A percentile compares a stretch with the other conserved stretches of the same genome.
Evolutionary conservation across 1,140 invertebrate species (phyloP).

Genomic region (Chlorops oryzae): DNA sequence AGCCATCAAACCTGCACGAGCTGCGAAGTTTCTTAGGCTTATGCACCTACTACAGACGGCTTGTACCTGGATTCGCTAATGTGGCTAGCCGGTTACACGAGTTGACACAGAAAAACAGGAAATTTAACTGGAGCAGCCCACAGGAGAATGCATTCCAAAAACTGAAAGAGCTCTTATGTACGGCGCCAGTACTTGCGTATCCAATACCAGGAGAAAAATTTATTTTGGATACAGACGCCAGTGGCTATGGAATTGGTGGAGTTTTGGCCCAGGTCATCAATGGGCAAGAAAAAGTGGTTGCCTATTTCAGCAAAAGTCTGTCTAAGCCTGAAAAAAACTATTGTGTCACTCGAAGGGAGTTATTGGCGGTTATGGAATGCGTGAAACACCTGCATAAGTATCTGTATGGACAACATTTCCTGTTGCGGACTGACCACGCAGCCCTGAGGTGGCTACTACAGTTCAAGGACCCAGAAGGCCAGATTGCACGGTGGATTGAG

Average conservation of each 20-base stretch:
- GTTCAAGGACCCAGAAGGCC: slow-evolving; percentile 20
- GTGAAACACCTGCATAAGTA: slow-evolving; percentile 25
- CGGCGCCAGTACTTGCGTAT: slow-evolving; percentile 3
- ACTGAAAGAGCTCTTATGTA: neutral
- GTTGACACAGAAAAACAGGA: too few relatives aligned
- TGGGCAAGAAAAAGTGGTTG: slow-evolving; percentile 21
- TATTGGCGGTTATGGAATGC: slow-evolving; percentile 24
- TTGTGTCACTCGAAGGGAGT: slow-evolving; percentile 22
- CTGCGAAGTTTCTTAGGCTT: slow-evolving; percentile 6
- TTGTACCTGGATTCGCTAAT: too few relatives aligned
- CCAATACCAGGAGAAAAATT: slow-evolving; percentile 12
- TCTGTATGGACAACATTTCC: slow-evolving; percentile 19
- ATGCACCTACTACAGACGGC: neutral
- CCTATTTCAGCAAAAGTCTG: slow-evolving; percentile 31
- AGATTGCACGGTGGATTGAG: slow-evolving; percentile 7
- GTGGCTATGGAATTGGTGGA: slow-evolving; percentile 15
- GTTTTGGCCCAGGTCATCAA: slow-evolving; percentile 22
- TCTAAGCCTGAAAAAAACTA: slow-evolving; percentile 42
- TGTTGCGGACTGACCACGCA: slow-evolving; percentile 23
- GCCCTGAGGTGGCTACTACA: slow-evolving; percentile 24
- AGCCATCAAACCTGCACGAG: neutral
- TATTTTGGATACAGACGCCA: slow-evolving; percentile 25
- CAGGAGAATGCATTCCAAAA: too few relatives aligned
- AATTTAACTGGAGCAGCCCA: too few relatives aligned
- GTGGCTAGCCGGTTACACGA: too few relatives aligned